Evolutionary conservation across 2,113 vertebrate genomes (phyloP), one percentile per base, ranked within the genome.

Genomic region (Ramphastos sulfuratus): DNA sequence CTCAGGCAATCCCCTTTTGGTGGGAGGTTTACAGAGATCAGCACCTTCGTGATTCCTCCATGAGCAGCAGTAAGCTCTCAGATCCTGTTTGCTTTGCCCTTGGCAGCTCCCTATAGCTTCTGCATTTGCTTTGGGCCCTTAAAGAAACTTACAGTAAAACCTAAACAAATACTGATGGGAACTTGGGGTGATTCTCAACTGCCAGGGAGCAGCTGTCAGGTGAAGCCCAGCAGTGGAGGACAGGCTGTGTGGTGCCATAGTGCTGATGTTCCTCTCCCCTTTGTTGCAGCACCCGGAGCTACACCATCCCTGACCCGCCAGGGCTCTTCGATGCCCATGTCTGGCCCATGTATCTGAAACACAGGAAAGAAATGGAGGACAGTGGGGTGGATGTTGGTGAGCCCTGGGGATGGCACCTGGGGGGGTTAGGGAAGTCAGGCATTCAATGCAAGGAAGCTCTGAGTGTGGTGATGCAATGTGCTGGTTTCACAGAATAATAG

Each of bases 261-360:
- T 12, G 8, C 71, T 81, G 80, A 94, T 23, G 4, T 20, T 37
- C 27, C 18, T 6, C 7, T 23, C 42, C 17, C 0, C 2, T 15
- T 4, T 17, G 0, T 59, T 71, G 6, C 87, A 98, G 98, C 2
- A 98, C 93, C 0, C 92, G 97, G 58, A 98, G 95, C 86, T 99
- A 99, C 90, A 11, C 92, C 0, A 97, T 99, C 37, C 99, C 99
- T 2, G 99, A 99, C 78, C 98, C 99, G 0, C 99, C 99, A 0
- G 98, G 98, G 60, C 98, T 99, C 81, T 99, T 99, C 1, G 98
- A 99, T 0, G 98, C 99, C 25, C 99, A 99, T 0, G 99, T 99
- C 39, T 99, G 99, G 99, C 99, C 99, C 95, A 99, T 99, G 99
- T 99, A 99, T 85, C 71, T 98, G 35, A 99, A 98, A 42, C 98